Conservation (phyloP, 2,888 invertebrate species). For the Metopia argyrocephala region DNA sequence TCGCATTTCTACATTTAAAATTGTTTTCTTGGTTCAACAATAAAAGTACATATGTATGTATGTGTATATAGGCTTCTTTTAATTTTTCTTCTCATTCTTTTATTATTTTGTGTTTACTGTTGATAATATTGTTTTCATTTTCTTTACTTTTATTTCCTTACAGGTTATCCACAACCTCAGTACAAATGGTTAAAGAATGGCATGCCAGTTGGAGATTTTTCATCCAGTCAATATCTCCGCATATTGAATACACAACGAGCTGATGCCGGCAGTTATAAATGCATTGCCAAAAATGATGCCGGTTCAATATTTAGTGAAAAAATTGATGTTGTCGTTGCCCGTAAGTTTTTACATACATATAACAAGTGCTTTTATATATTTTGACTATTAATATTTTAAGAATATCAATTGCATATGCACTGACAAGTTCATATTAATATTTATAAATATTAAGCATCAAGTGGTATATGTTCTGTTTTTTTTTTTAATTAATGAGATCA, state of each 20-base stretch:
- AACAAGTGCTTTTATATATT: neutral
- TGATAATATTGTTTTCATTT: constrained; percentile 27
- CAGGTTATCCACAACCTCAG: constrained; percentile 94
- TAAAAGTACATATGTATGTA: too few relatives aligned
- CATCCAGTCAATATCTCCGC: constrained; percentile 89
- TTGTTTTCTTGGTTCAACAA: neutral
- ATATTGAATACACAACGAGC: constrained; percentile 88
- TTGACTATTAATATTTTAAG: neutral
- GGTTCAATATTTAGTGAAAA: constrained; percentile 96
- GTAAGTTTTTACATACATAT: constrained; percentile 83
- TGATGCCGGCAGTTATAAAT: constrained; percentile 94
- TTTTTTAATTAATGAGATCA: too few relatives aligned
- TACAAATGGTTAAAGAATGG: constrained; percentile 96
- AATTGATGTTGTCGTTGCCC: constrained; percentile 92
- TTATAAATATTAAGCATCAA: neutral
- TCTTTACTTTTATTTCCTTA: constrained; percentile 69
- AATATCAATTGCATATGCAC: neutral
- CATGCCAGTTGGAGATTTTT: constrained; percentile 87
- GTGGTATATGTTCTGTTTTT: too few relatives aligned
- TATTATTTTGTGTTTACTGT: constrained; percentile 36
- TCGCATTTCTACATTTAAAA: neutral
- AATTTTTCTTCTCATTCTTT: constrained; percentile 45
- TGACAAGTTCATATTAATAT: constrained; percentile 17
- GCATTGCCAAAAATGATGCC: constrained; percentile 93
- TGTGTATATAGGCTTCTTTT: constrained; percentile 39